These are phyloP conservation scores for Brachionichthys hirsutus DNA, from an alignment of 2,113 vertebrate genomes.

Conservation along the genomic window DNA sequence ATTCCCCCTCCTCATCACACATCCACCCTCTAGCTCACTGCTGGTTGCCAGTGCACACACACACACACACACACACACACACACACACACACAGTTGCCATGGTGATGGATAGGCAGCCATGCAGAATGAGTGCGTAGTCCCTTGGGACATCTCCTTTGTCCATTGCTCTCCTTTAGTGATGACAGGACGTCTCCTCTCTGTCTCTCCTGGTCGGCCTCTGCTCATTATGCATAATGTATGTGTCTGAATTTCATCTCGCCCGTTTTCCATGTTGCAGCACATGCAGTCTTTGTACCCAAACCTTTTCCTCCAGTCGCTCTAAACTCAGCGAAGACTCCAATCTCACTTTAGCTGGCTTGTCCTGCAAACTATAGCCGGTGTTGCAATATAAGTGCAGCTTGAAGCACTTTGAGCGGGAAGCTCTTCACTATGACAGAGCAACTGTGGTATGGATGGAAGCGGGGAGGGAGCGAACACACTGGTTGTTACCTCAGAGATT, in stretches of 20 bases:
- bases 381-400: constrained; percentile 65
- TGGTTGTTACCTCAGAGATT: constrained; percentile 42
- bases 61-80: constrained; percentile 31
- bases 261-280: constrained; percentile 52
- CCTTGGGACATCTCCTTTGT: constrained; percentile 77
- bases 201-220: constrained; percentile 49
- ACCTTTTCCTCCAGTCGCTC: constrained; percentile 55
- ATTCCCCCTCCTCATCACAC: constrained; percentile 44
- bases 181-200: constrained; percentile 72
- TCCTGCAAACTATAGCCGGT: constrained; percentile 48
- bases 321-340: constrained; percentile 49
- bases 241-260: constrained; percentile 52
- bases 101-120: constrained; percentile 72
- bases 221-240: constrained; percentile 64
- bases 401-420: constrained; percentile 56
- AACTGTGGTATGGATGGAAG: constrained; percentile 46
- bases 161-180: constrained; percentile 73
- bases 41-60: constrained; percentile 32
- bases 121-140: constrained; percentile 72
- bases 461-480: constrained; percentile 24
- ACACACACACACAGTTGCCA: constrained; percentile 67
- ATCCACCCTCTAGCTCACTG: constrained; percentile 43
- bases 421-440: constrained; percentile 61
- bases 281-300: constrained; percentile 52
- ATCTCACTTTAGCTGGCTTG: constrained; percentile 51